These are phyloP conservation scores for Phataginus tetradactyla DNA, from an alignment of 2,797 vertebrate species.

Conservation along the genomic window DNA sequence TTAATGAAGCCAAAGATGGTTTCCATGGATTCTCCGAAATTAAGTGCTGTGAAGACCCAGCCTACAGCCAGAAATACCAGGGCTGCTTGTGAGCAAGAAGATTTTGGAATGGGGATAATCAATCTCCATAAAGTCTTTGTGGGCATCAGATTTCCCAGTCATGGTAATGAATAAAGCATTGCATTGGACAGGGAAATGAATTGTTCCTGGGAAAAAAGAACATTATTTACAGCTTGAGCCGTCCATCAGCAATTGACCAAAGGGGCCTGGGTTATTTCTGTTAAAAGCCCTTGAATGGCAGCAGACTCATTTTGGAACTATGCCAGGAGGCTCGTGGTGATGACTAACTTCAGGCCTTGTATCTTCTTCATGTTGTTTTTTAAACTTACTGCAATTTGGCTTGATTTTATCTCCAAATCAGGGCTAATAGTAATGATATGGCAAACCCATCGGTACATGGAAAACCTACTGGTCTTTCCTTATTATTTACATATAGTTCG, in stretches of 20 bases:
- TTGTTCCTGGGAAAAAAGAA: background rate
- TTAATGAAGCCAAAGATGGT: slow-evolving; percentile 29
- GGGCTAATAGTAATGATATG: background rate
- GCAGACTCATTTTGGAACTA: background rate
- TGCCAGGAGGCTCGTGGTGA: background rate
- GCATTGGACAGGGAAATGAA: background rate
- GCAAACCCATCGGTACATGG: background rate
- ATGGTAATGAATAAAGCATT: background rate
- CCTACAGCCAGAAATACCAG: background rate
- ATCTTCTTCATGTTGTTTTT: background rate
- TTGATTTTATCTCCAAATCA: background rate
- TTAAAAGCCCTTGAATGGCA: background rate
- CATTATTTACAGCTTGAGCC: background rate
- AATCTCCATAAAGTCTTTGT: background rate
- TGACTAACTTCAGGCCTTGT: background rate
- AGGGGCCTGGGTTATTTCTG: background rate
- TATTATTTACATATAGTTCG: background rate
- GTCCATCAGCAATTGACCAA: background rate
- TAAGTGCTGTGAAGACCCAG: background rate
- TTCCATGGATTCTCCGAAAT: background rate
- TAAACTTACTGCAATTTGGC: background rate
- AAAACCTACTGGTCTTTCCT: background rate
- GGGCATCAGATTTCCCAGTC: background rate
- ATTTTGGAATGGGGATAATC: background rate
- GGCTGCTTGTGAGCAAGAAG: background rate